phyloP scores from a whole-genome alignment of 2,888 invertebrate species.

The Mesoligia furuncula region DNA sequence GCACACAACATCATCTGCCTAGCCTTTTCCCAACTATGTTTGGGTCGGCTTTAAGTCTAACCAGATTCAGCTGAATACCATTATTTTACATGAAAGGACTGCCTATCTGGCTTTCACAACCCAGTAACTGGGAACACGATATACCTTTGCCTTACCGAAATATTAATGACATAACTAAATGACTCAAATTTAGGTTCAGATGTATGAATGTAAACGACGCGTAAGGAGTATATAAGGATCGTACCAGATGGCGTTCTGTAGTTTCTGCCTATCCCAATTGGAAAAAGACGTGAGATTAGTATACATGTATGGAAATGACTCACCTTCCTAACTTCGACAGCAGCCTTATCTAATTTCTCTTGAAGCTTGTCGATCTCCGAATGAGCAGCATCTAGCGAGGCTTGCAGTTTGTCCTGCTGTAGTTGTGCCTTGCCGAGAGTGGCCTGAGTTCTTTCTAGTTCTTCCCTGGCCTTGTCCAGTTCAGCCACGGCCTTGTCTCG shows the following conservation, averaged over 20 bases:
- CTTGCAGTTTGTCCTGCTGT: conserved; percentile 97
- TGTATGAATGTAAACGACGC: not conserved
- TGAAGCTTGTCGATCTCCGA: conserved; percentile 97
- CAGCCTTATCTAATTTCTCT: conserved; percentile 96
- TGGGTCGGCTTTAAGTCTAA: no score
- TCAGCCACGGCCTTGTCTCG: conserved; percentile 96
- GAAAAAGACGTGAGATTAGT: not conserved
- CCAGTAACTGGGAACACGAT: not conserved
- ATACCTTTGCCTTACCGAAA: not conserved
- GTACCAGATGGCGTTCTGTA: not conserved
- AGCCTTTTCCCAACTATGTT: not conserved
- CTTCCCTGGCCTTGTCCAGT: conserved; percentile 96
- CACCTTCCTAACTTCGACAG: conserved; percentile 95
- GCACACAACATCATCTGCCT: not conserved
- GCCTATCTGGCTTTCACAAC: not conserved
- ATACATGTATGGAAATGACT: conserved; percentile 68
- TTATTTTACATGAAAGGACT: not conserved
- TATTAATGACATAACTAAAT: not conserved
- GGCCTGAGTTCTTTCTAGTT: conserved; percentile 96
- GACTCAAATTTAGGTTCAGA: not conserved
- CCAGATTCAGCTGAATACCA: not conserved
- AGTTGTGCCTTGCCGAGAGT: conserved; percentile 97
- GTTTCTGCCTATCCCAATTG: not conserved
- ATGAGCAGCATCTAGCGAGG: conserved; percentile 96
- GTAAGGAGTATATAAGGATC: not conserved